Evolutionary conservation across 1,140 invertebrate genomes (phyloP).

Genomic region (Bradynema listronoti): DNA sequence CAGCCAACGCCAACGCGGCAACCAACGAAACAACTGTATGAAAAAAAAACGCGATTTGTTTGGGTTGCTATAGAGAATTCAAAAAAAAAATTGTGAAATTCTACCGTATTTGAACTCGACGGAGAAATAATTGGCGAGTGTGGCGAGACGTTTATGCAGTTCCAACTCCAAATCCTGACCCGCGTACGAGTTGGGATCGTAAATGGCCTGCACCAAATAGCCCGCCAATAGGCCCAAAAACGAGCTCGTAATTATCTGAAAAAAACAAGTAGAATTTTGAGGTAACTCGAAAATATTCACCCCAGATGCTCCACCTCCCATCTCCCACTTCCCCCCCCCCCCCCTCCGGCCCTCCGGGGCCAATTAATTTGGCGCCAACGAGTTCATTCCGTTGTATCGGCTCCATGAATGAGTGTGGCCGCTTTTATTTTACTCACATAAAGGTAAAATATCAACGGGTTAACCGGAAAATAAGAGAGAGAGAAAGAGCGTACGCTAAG

Average conservation of each 20-base stretch:
- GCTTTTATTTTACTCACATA: no score
- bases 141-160: constrained; percentile 34
- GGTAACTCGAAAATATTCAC: no score
- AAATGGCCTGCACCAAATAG: constrained; percentile 21
- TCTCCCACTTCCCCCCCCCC: no score
- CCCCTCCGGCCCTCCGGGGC: no score
- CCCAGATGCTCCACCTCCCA: no score
- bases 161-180: constrained; percentile 39
- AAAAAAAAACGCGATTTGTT: constrained; percentile 6
- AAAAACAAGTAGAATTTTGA: no score
- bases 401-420: no score
- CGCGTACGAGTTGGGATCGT: constrained; percentile 33
- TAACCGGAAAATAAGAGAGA: no score
- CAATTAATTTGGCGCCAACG: no score
- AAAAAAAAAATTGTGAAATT: not conserved
- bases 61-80: not conserved
- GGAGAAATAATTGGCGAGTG: constrained; percentile 23
- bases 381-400: no score
- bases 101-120: constrained; percentile 32
- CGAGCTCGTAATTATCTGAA: constrained; percentile 39
- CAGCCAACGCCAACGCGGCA: constrained; percentile 22
- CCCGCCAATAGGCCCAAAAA: constrained; percentile 30
- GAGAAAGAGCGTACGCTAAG: constrained; percentile 24
- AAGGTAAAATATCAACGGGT: no score
- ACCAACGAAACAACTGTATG: constrained; percentile 34